Evolutionary conservation across 92 coral and sea anemone species (phyloP).

Genomic region (Desmophyllum pertusum): DNA sequence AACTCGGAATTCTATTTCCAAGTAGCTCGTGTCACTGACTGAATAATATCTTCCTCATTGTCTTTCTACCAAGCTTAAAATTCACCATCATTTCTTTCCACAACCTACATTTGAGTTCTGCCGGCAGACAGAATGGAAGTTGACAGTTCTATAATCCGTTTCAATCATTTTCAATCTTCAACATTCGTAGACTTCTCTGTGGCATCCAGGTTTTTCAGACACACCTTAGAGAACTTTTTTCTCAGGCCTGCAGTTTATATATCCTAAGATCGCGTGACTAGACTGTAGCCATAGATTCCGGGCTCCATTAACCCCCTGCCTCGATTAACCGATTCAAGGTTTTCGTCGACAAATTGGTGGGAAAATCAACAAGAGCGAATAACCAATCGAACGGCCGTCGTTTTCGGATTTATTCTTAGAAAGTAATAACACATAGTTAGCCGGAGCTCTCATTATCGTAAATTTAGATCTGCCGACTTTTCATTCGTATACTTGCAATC

Average conservation of each 20-base stretch:
- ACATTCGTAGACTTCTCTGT: neutral
- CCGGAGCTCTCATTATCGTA: neutral
- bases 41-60: too few relatives aligned
- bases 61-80: too few relatives aligned
- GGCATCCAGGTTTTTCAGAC: neutral
- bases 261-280: neutral
- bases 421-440: neutral
- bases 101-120: neutral
- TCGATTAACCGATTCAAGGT: neutral
- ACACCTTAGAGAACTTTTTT: too few relatives aligned
- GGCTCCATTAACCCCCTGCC: conserved; percentile 9
- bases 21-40: too few relatives aligned
- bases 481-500: neutral
- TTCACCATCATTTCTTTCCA: too few relatives aligned
- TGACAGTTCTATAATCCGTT: neutral
- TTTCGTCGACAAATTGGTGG: conserved; percentile 2
- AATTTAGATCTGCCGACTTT: neutral
- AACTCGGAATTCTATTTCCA: too few relatives aligned
- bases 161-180: neutral
- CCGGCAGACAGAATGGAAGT: neutral
- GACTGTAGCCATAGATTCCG: neutral
- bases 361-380: neutral
- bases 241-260: neutral
- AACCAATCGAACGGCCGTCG: neutral
- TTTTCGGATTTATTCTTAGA: neutral